Evolutionary conservation across 64 coral and sea anemone species (phyloP), one percentile per base, ranked within the genome.

Genomic region (Stichodactyla helianthus): DNA sequence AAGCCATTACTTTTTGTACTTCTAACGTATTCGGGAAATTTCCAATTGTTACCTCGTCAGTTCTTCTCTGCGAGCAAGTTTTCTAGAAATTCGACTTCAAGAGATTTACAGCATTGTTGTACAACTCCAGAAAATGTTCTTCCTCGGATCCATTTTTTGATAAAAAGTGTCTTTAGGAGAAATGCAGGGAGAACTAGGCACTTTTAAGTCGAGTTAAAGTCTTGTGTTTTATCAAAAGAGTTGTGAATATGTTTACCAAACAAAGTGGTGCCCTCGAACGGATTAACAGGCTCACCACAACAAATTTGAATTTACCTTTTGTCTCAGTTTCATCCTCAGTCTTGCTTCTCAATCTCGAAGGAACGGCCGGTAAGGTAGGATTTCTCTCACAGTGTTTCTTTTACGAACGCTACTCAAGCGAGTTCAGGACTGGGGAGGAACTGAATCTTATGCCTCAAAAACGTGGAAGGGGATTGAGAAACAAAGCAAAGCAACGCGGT

Each of bases 281-380:
- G 83, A 84, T 84, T 84, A 84, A 23, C 83, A 63, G 59, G 83
- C 54, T 10, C 59, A 63, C 83, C 83, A 84, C 83, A 84, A 84
- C 83, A 84, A 84, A 84, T 84, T 84, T 84, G 83, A 84, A 84
- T 84, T 84, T 84, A 84, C 83, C 83, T 84, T 84, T 84, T 81
- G 78, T 81, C 51, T 81, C 35, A 44, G 35, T 44, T 81, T 31
- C 68, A 28, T 18, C 12, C 50, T 81, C 50, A 81, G 78, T 81
- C 78, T 54, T 90, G 82, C 53, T 64, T 84, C 23, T 84, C 82
- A 16, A 11, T 54, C 64, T 31, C 51, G 55, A 85, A 71, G 84
- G 55, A 90, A 18, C 83, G 35, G 50, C 52, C 51, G 58, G 25
- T 19, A 62, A 58, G 71, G 63, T 62, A 25, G 54, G n/a, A 51